A percentile compares a stretch with the other conserved stretches of the same genome.
Conservation (phyloP, 1,140 invertebrate genomes). For the Drosophila virilis region DNA sequence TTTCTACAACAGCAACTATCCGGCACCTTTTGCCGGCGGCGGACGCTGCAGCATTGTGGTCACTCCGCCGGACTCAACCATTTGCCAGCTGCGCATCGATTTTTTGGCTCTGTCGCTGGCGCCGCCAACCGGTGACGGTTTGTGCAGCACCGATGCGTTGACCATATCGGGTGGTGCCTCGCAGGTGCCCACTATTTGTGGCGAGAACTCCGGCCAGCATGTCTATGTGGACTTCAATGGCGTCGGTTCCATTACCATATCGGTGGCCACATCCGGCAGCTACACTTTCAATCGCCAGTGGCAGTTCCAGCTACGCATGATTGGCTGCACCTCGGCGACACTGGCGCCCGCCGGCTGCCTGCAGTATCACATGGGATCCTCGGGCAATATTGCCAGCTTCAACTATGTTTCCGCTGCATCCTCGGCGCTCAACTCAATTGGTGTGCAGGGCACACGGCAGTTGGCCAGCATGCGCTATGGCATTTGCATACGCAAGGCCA, state of each 20-base stretch:
- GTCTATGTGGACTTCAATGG: conserved; percentile 91
- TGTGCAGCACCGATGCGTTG: conserved; percentile 89
- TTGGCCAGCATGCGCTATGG: conserved; percentile 91
- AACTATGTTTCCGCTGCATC: conserved; percentile 89
- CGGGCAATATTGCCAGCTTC: conserved; percentile 90
- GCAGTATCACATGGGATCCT: conserved; percentile 89
- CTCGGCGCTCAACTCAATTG: conserved; percentile 70
- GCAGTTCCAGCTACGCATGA: conserved; percentile 91
- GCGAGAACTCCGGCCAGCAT: conserved; percentile 92
- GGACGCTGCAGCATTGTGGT: conserved; percentile 89
- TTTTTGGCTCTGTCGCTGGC: conserved; percentile 90
- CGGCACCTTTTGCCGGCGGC: conserved; percentile 87
- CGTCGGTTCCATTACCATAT: conserved; percentile 88
- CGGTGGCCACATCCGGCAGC: conserved; percentile 87
- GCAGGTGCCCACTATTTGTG: conserved; percentile 89
- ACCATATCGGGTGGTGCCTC: conserved; percentile 89
- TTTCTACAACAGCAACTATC: conserved; percentile 91
- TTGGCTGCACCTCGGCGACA: conserved; percentile 87
- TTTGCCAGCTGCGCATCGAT: conserved; percentile 92
- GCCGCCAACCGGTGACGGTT: conserved; percentile 90
- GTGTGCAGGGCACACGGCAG: conserved; percentile 88
- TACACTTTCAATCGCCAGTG: conserved; percentile 88
- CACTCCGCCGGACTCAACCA: conserved; percentile 87
- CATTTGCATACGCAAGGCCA: conserved; percentile 77
- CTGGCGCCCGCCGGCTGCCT: conserved; percentile 91